Conservation (phyloP, 2,113 vertebrate species). For the Pangasianodon hypophthalmus region DNA sequence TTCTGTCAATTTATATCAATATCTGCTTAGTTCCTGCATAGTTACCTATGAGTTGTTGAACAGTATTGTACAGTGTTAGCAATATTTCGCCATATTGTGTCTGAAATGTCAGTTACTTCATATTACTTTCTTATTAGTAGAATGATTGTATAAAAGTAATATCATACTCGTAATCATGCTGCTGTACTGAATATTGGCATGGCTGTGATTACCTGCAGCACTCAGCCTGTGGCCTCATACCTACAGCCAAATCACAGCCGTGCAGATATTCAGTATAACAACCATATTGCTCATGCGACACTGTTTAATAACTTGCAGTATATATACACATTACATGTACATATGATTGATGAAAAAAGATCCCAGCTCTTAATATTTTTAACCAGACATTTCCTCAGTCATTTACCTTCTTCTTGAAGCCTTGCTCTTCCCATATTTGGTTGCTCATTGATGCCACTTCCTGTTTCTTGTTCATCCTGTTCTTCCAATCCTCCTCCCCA, state of each 20-base stretch:
- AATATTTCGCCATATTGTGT: neutral
- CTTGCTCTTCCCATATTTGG: conserved; percentile 81
- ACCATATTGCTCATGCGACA: neutral
- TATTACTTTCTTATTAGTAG: neutral
- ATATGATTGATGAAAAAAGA: neutral
- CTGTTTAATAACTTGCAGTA: neutral
- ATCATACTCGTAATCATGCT: neutral
- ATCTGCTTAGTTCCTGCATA: neutral
- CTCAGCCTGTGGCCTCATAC: neutral
- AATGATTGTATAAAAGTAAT: neutral
- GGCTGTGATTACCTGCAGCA: neutral
- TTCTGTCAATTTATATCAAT: too few relatives aligned
- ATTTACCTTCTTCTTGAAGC: conserved; percentile 84
- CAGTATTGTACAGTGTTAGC: neutral
- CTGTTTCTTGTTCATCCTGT: conserved; percentile 89
- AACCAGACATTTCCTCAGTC: neutral
- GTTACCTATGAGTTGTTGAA: neutral
- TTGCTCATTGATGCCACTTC: conserved; percentile 68
- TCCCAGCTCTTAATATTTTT: neutral
- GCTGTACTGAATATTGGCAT: neutral
- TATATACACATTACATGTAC: neutral
- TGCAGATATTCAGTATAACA: neutral
- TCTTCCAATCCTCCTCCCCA: conserved; percentile 95
- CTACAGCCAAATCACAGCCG: neutral
- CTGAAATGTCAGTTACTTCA: neutral